These are phyloP conservation scores for Agriotes lineatus DNA, from an alignment of 2,888 invertebrate genomes.

Conservation along the genomic window DNA sequence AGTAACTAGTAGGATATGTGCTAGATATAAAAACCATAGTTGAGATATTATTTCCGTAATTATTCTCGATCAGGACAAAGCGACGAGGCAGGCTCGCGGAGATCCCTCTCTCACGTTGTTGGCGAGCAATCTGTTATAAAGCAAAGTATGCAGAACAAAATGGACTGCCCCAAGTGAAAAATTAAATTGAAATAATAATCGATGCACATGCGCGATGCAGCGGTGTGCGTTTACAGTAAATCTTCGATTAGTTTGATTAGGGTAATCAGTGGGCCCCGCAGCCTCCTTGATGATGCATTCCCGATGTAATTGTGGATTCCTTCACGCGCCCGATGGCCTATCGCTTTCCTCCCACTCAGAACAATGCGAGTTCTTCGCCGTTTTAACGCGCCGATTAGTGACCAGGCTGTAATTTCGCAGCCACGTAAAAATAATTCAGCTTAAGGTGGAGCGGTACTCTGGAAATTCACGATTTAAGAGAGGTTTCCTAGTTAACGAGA, in stretches of 20 bases:
- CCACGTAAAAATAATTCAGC: too few species aligned
- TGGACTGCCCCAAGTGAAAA: constrained; percentile 55
- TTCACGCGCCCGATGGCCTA: constrained; percentile 53
- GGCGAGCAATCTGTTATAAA: constrained; percentile 10
- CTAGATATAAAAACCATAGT: too few species aligned
- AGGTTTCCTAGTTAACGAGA: too few species aligned
- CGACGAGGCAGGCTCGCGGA: not conserved
- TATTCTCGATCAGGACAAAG: not conserved
- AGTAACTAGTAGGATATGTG: too few species aligned
- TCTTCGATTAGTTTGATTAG: constrained; percentile 60
- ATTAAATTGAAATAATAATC: constrained; percentile 58
- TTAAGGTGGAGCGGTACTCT: too few species aligned
- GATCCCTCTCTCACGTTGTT: constrained; percentile 18
- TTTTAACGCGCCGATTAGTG: constrained; percentile 4
- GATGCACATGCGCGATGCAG: constrained; percentile 50
- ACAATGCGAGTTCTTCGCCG: constrained; percentile 15
- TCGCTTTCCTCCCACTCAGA: constrained; percentile 49
- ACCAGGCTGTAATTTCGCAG: not conserved
- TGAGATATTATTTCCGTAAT: too few species aligned
- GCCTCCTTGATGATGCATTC: constrained; percentile 49
- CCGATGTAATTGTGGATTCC: constrained; percentile 53
- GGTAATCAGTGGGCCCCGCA: constrained; percentile 54
- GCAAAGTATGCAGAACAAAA: constrained; percentile 36
- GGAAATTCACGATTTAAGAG: too few species aligned
- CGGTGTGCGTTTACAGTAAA: constrained; percentile 52